These are phyloP conservation scores for Chymomyza amoena DNA, from an alignment of 2,888 invertebrate genomes.

Conservation along the genomic window DNA sequence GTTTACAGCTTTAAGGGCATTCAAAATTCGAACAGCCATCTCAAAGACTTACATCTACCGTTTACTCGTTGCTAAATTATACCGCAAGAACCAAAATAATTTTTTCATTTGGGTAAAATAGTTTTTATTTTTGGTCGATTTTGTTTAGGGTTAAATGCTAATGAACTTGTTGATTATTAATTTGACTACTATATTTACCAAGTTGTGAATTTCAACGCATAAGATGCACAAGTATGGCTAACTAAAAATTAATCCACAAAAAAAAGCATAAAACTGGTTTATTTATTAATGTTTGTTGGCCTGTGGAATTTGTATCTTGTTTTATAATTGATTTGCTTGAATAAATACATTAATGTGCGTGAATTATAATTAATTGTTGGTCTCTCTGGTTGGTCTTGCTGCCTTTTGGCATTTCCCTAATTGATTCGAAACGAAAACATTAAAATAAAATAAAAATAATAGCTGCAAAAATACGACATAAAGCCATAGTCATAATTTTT, in stretches of 20 bases:
- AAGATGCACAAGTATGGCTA: constrained; percentile 17
- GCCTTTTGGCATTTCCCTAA: constrained; percentile 38
- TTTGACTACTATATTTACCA: constrained; percentile 70
- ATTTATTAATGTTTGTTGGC: neutral
- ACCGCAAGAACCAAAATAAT: neutral
- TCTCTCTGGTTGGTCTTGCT: constrained; percentile 1
- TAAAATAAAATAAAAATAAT: constrained; percentile 3
- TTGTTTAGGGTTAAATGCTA: constrained; percentile 72
- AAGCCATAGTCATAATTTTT: constrained; percentile 59
- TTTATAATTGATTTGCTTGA: constrained; percentile 25
- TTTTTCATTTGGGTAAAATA: neutral
- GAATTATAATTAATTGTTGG: neutral
- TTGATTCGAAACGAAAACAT: constrained; percentile 10
- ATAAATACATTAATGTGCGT: neutral
- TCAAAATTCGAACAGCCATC: no score
- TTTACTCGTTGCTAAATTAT: no score
- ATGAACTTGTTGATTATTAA: constrained; percentile 76
- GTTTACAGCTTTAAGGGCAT: no score
- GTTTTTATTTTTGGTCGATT: constrained; percentile 29
- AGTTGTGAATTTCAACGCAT: neutral
- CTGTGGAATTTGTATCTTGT: neutral
- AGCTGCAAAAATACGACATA: constrained; percentile 9
- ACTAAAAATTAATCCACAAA: constrained; percentile 9
- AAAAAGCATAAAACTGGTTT: constrained; percentile 1
- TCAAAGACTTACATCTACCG: no score